Evolutionary conservation across 2,888 invertebrate genomes (phyloP).

Genomic region (Drosophila testacea): DNA sequence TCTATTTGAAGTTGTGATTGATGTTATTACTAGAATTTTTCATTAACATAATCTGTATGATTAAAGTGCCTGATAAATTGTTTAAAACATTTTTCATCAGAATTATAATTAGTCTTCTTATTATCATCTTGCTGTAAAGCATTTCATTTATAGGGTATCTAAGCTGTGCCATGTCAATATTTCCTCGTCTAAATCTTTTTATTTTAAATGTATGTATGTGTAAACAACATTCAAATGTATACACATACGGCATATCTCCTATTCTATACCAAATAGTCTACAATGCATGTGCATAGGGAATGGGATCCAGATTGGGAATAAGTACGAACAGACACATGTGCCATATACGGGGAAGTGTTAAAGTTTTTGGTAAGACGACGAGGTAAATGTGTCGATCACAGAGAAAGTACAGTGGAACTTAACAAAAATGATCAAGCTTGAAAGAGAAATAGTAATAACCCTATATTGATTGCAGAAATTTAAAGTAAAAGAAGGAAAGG

Average conservation of each 20-base stretch:
- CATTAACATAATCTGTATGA: not conserved
- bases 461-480: too few relatives aligned
- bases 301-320: slow-evolving; percentile 10
- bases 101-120: too few relatives aligned
- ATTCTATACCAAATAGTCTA: slow-evolving; percentile 29
- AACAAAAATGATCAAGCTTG: not conserved
- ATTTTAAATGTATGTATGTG: slow-evolving; percentile 47
- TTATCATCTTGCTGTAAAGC: not conserved
- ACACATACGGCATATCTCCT: slow-evolving; percentile 50
- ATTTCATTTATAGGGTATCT: slow-evolving; percentile 30
- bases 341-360: slow-evolving; percentile 19
- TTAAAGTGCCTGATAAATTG: not conserved
- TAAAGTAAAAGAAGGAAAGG: too few relatives aligned
- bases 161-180: slow-evolving; percentile 14
- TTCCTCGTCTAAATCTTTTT: slow-evolving; percentile 23
- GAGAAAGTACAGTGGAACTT: not conserved
- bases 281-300: slow-evolving; percentile 18
- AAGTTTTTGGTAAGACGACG: slow-evolving; percentile 26
- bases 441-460: too few relatives aligned
- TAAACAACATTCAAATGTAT: slow-evolving; percentile 59
- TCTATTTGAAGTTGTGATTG: too few relatives aligned
- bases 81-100: too few relatives aligned
- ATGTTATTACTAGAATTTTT: not conserved
- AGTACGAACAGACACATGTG: slow-evolving; percentile 20
- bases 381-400: slow-evolving; percentile 33